These are phyloP conservation scores for Nixonia krombeini DNA, from an alignment of 1,140 invertebrate species.

Conservation along the genomic window DNA sequence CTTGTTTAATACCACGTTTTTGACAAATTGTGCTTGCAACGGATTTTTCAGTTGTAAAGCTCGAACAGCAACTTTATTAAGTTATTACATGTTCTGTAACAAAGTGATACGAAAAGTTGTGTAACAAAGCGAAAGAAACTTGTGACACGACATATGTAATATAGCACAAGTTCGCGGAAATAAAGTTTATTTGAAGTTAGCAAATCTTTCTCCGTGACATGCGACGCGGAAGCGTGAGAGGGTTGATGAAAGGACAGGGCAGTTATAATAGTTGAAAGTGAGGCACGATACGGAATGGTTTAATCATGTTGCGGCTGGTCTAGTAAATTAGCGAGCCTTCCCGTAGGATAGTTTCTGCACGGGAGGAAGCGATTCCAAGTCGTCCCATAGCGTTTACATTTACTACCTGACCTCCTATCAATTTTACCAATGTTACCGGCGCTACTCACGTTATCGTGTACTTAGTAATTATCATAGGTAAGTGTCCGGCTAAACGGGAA, in stretches of 20 bases:
- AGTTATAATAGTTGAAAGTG: constrained; percentile 3
- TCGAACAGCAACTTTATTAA: too few species aligned
- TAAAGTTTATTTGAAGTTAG: too few species aligned
- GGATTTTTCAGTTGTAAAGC: too few species aligned
- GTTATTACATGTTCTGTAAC: too few species aligned
- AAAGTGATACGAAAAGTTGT: too few species aligned
- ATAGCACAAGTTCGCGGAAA: too few species aligned
- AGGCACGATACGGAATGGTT: constrained; percentile 17
- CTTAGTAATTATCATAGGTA: constrained; percentile 26
- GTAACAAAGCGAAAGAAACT: too few species aligned
- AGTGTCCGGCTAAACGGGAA: constrained; percentile 8
- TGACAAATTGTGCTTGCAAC: too few species aligned
- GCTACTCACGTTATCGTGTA: constrained; percentile 15
- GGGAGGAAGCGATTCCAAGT: constrained; percentile 10
- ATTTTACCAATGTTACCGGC: constrained; percentile 24
- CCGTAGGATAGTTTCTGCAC: constrained; percentile 17
- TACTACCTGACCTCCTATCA: constrained; percentile 17
- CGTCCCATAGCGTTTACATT: constrained; percentile 3
- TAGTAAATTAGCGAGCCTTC: constrained; percentile 9
- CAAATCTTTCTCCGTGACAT: neutral
- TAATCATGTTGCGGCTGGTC: constrained; percentile 15
- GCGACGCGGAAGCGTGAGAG: constrained; percentile 1
- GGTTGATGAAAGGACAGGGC: constrained; percentile 20
- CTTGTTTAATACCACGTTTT: too few species aligned
- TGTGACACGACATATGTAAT: too few species aligned